These are phyloP conservation scores for Oncorhynchus masou DNA, from an alignment of 2,113 vertebrate genomes.

Conservation along the genomic window DNA sequence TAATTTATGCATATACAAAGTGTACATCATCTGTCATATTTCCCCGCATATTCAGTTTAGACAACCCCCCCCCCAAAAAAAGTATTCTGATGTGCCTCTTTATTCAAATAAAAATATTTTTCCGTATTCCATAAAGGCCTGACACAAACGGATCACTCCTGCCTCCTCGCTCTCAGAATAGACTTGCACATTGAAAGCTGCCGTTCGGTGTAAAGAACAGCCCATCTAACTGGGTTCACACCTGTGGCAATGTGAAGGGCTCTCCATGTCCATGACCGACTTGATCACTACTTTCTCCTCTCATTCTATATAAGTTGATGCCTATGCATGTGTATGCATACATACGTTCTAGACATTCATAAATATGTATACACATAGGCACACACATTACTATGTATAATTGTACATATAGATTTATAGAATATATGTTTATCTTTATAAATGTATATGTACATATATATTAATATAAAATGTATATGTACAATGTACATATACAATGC, in stretches of 20 bases:
- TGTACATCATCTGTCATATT: slow-evolving; percentile 19
- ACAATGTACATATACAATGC: slow-evolving; percentile 35
- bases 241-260: slow-evolving; percentile 65
- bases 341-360: slow-evolving; percentile 44
- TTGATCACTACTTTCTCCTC: slow-evolving; percentile 61
- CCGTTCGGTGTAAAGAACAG: slow-evolving; percentile 68
- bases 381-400: slow-evolving; percentile 48
- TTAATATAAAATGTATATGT: slow-evolving; percentile 51
- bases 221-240: slow-evolving; percentile 66
- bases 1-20: not conserved
- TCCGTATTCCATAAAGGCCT: slow-evolving; percentile 71
- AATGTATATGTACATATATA: slow-evolving; percentile 52
- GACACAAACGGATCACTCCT: slow-evolving; percentile 56
- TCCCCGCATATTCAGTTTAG: slow-evolving; percentile 34
- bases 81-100: slow-evolving; percentile 75
- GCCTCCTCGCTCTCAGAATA: slow-evolving; percentile 48
- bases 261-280: slow-evolving; percentile 68
- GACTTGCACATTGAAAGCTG: slow-evolving; percentile 68
- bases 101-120: slow-evolving; percentile 76
- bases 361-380: slow-evolving; percentile 51
- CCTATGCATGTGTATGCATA: slow-evolving; percentile 45
- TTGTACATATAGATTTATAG: slow-evolving; percentile 57
- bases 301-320: slow-evolving; percentile 22
- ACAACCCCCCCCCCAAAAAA: not conserved
- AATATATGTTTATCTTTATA: slow-evolving; percentile 47